Evolutionary conservation across 2,888 invertebrate species (phyloP).

Genomic region (Chrysolina haemoptera): DNA sequence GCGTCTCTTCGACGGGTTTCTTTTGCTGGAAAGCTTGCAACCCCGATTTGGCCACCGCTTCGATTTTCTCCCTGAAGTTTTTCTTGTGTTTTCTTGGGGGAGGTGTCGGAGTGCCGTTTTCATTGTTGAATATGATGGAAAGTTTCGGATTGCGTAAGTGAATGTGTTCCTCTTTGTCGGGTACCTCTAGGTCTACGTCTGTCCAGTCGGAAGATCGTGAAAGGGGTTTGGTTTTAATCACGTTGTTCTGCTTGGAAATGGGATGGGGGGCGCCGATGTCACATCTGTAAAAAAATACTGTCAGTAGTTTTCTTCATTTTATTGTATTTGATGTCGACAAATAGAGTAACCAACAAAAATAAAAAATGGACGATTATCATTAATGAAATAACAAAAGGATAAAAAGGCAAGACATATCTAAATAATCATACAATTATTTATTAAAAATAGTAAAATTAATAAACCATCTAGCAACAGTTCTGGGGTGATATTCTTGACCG

Average conservation of each 20-base stretch:
- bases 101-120: conserved; percentile 67
- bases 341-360: too few relatives aligned
- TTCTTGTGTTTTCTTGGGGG: conserved; percentile 66
- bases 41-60: conserved; percentile 64
- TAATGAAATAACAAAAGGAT: too few relatives aligned
- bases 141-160: conserved; percentile 64
- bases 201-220: conserved; percentile 72
- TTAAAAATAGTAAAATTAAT: too few relatives aligned
- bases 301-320: not conserved
- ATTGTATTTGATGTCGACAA: too few relatives aligned
- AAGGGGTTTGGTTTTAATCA: conserved; percentile 50
- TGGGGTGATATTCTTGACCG: too few relatives aligned
- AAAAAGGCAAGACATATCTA: too few relatives aligned
- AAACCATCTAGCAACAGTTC: too few relatives aligned
- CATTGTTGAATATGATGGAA: conserved; percentile 63
- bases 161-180: conserved; percentile 66
- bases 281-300: conserved; percentile 50
- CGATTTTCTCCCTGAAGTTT: conserved; percentile 64
- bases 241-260: conserved; percentile 41
- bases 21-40: conserved; percentile 63
- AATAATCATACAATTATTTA: too few relatives aligned
- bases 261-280: conserved; percentile 50
- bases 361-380: too few relatives aligned
- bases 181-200: conserved; percentile 72
- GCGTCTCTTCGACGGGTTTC: conserved; percentile 62